These are phyloP conservation scores for Zaprionus kolodkinae DNA, from an alignment of 1,140 invertebrate genomes.

Conservation along the genomic window DNA sequence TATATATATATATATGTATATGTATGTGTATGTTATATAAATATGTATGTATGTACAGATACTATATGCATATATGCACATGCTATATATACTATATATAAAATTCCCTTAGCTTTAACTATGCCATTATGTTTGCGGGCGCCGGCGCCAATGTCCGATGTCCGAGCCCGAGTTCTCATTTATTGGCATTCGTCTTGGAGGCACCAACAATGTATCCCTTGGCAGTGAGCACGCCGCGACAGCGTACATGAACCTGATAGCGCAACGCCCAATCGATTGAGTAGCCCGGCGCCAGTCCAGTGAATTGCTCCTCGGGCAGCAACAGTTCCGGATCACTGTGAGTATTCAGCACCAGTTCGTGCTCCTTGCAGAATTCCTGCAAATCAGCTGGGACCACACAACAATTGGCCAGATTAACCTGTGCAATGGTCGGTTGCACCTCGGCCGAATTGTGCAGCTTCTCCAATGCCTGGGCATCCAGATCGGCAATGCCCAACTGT, in stretches of 20 bases:
- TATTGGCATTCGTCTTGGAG: constrained; percentile 46
- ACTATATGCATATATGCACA: constrained; percentile 15
- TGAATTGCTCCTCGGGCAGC: constrained; percentile 64
- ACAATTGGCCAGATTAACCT: constrained; percentile 97
- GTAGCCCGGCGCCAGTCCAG: constrained; percentile 62
- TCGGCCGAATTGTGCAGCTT: constrained; percentile 91
- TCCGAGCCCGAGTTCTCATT: constrained; percentile 11
- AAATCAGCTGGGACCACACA: constrained; percentile 97
- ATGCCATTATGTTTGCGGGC: constrained; percentile 25
- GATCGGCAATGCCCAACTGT: constrained; percentile 94
- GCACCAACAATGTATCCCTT: constrained; percentile 91
- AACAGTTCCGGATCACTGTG: constrained; percentile 96
- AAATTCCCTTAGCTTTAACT: constrained; percentile 55
- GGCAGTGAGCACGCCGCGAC: constrained; percentile 93
- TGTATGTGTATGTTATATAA: constrained; percentile 8
- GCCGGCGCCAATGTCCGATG: not conserved
- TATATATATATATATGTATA: constrained; percentile 7
- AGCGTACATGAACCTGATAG: constrained; percentile 95
- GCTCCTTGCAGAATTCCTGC: constrained; percentile 94
- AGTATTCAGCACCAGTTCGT: constrained; percentile 96
- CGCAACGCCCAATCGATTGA: constrained; percentile 89
- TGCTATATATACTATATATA: constrained; percentile 43
- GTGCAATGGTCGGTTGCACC: constrained; percentile 95
- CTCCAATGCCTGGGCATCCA: constrained; percentile 92
- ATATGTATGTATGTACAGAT: constrained; percentile 13